phyloP scores from a whole-genome alignment of 2,113 vertebrate genomes.

The Aldabrachelys gigantea region DNA sequence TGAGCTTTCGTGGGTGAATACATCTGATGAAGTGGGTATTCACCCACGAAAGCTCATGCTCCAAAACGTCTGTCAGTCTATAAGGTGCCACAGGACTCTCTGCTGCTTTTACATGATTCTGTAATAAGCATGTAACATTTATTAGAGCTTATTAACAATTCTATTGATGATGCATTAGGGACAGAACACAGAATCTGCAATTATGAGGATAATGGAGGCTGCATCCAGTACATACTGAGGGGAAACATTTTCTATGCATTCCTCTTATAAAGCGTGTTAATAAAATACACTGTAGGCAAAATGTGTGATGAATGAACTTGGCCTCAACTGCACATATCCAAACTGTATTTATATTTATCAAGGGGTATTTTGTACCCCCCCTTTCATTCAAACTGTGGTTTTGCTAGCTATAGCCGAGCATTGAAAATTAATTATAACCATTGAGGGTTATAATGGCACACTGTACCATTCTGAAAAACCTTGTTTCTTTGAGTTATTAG shows the following conservation, averaged over 20 bases:
- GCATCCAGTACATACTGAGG: not conserved
- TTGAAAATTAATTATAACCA: not conserved
- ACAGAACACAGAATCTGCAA: not conserved
- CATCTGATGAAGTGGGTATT: no score
- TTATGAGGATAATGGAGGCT: no score
- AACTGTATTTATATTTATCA: not conserved
- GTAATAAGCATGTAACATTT: not conserved
- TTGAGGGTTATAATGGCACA: not conserved
- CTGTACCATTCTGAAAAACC: not conserved
- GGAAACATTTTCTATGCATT: not conserved
- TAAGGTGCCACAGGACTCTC: no score
- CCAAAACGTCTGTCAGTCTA: no score
- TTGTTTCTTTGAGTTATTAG: not conserved
- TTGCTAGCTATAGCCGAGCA: not conserved
- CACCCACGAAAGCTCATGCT: no score
- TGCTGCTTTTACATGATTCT: not conserved
- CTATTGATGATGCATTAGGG: not conserved
- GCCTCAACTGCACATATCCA: not conserved
- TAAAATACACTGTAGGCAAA: not conserved
- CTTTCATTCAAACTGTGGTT: not conserved
- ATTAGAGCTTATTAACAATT: fast-evolving
- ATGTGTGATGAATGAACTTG: fast-evolving
- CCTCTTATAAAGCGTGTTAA: not conserved
- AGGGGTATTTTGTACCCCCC: not conserved
- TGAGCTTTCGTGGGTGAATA: no score